A percentile compares a stretch with the other conserved stretches of the same genome.
phyloP scores from a whole-genome alignment of 2,888 invertebrate genomes.

The Zygaena filipendulae region DNA sequence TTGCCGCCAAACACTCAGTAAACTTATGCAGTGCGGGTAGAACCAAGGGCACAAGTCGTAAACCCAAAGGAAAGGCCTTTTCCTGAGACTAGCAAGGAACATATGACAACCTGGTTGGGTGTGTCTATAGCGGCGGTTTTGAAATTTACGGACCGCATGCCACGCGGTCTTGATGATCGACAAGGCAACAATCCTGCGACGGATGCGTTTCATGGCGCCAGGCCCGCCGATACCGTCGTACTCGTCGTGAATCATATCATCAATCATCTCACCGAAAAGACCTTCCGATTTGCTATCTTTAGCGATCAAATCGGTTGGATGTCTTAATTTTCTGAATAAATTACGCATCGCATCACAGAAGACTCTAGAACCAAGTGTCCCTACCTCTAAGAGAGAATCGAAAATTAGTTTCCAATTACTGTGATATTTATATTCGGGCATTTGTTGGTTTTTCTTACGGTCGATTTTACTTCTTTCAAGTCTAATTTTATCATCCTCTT shows the following conservation, averaged over 20 bases:
- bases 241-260: too few species aligned
- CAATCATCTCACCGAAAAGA: too few species aligned
- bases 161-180: too few species aligned
- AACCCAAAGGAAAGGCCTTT: slow-evolving; percentile 24
- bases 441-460: slow-evolving; percentile 17
- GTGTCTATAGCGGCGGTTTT: too few species aligned
- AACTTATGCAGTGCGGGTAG: slow-evolving; percentile 31
- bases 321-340: too few species aligned
- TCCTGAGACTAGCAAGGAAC: slow-evolving; percentile 31
- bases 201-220: too few species aligned
- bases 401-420: slow-evolving; percentile 16
- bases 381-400: slow-evolving; percentile 21
- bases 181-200: too few species aligned
- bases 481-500: slow-evolving; percentile 14
- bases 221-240: too few species aligned
- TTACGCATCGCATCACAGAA: slow-evolving; percentile 12
- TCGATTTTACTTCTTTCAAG: slow-evolving; percentile 11
- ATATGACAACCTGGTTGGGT: slow-evolving; percentile 28
- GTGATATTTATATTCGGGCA: too few species aligned
- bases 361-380: slow-evolving; percentile 16
- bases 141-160: too few species aligned
- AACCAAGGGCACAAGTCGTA: slow-evolving; percentile 33
- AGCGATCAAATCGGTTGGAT: too few species aligned
- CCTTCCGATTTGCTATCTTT: too few species aligned
- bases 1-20: slow-evolving; percentile 26